Evolutionary conservation across 2,113 vertebrate species (phyloP), one percentile per base, ranked within the genome.

Genomic region (Alectura lathami): DNA sequence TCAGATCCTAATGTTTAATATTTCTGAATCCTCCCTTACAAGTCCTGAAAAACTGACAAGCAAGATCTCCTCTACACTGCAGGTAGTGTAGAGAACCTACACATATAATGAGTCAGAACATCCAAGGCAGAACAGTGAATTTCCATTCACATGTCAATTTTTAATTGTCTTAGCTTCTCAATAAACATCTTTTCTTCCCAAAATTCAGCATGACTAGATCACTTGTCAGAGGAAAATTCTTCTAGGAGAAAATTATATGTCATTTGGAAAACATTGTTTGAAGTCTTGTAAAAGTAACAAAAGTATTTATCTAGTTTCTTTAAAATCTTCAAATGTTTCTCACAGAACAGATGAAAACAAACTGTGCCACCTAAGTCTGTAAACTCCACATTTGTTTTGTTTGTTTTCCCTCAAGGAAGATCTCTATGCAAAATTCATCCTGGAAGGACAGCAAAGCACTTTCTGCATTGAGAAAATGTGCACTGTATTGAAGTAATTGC

Each of bases 111-210:
- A 95, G 43, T 81, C 51, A 94, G 34, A 91, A 60, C 7, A 27
- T 76, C 85, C 40, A 64, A 59, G 9, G 47, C 13, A 20, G 10
- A 89, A 53, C 26, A 77, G 34, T 48, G 34, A 81, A 63, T 83
- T 94, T 80, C 38, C 29, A 77, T 69, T 93, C 72, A 77, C 23
- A 56, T 77, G 13, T 88, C 68, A 12, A 40, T 56, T 91, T 94
- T 91, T 80, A 96, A 91, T 87, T 96, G 22, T 59, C 42, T 89
- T n/a, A 73, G 53, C 83, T 83, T 91, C 43, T 60, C 59, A 72
- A 30, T 83, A 88, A 92, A 62, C 24, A 59, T 70, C 11, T 73
- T 83, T 77, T 57, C 72, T 86, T 63, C 60, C 50, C 74, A 54
- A 91, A 83, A 80, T 93, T 91, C 76, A 77, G 63, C 42, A 67